Evolutionary conservation across 2,797 vertebrate species (phyloP).

Genomic region (Crenichthys baileyi): DNA sequence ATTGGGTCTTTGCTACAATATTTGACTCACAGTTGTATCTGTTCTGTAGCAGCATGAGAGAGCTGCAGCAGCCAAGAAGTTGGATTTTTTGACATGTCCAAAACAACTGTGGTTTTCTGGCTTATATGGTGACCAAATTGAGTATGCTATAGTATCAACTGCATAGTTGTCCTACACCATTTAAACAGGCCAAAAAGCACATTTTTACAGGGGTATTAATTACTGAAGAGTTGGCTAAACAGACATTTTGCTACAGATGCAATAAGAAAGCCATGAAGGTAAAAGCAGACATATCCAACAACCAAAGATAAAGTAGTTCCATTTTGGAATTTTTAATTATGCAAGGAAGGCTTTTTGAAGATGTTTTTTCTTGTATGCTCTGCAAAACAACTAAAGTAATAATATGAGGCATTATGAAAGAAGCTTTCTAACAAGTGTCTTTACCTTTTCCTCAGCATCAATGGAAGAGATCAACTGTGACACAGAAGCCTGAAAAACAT

Average conservation of each 20-base stretch:
- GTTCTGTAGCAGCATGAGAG: slow-evolving; percentile 2
- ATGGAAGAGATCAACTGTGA: neutral
- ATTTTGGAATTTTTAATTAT: neutral
- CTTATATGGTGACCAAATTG: neutral
- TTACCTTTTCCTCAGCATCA: neutral
- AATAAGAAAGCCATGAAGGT: neutral
- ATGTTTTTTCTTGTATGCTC: neutral
- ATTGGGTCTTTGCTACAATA: neutral
- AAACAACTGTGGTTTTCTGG: neutral
- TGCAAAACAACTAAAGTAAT: neutral
- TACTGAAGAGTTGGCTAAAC: neutral
- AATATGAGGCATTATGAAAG: neutral
- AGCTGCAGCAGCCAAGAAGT: neutral
- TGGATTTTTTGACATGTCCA: neutral
- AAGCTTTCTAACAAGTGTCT: neutral
- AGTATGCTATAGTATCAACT: neutral
- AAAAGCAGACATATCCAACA: neutral
- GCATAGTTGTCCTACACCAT: neutral
- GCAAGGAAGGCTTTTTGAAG: neutral
- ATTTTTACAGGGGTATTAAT: too few species aligned
- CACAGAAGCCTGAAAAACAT: neutral
- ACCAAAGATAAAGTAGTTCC: neutral
- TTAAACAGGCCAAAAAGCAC: neutral
- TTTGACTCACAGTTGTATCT: too few species aligned
- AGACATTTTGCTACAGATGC: neutral